These are phyloP conservation scores for Dynastes tityus DNA, from an alignment of 2,888 invertebrate species.

Conservation along the genomic window DNA sequence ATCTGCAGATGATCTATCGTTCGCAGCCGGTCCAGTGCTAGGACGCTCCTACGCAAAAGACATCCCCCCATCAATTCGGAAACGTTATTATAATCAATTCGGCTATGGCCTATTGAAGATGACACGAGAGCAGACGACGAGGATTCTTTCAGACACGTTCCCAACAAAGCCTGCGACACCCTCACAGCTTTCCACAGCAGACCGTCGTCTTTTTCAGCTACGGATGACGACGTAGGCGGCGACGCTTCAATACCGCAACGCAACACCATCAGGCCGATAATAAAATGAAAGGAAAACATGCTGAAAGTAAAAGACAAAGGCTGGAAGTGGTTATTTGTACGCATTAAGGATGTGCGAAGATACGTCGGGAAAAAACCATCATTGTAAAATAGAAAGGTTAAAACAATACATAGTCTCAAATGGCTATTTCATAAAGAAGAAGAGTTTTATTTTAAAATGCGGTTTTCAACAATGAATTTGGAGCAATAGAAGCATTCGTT, in stretches of 20 bases:
- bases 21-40: constrained; percentile 76
- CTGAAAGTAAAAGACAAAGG: not conserved
- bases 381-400: no score
- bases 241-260: constrained; percentile 21
- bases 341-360: not conserved
- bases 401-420: no score
- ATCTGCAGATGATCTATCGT: constrained; percentile 77
- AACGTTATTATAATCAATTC: constrained; percentile 6
- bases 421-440: no score
- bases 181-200: constrained; percentile 39
- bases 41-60: constrained; percentile 73
- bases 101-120: not conserved
- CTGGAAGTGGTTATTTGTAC: constrained; percentile 16
- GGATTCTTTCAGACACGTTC: constrained; percentile 34
- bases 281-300: constrained; percentile 3
- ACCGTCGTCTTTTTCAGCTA: constrained; percentile 18
- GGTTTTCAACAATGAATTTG: no score
- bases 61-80: constrained; percentile 64
- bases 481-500: no score
- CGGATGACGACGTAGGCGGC: constrained; percentile 4
- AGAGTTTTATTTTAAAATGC: no score
- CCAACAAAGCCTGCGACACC: constrained; percentile 34
- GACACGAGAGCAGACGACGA: not conserved
- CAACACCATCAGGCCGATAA: constrained; percentile 5
- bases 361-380: no score